Base-by-base conservation (phyloP, 37 sponge, comb jelly and placozoan species). In the Crambe crambe region DNA sequence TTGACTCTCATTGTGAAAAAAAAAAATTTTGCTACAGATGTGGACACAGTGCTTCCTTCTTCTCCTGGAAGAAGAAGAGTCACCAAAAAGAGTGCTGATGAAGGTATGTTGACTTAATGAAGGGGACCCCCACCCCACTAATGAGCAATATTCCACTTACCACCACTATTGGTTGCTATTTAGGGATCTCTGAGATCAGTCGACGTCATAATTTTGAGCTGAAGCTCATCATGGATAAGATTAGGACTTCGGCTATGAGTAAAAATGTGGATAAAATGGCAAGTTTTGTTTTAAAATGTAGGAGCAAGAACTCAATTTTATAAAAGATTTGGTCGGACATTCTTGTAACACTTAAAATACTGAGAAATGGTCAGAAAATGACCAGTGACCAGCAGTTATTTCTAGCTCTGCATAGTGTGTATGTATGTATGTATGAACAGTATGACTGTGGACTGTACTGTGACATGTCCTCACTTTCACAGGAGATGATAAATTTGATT, bases 1-100 rank as follows among this genome's bases (percentile, higher is more conserved):
- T 60, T 9, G 6, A 26, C 17, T n/a, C n/a, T n/a, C n/a, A n/a
- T 9, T 61, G 29, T 61, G 63, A 8, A 23, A 29, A 20, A 27
- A 29, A 23, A 5, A 29, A 61, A 9, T 26, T 36, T 30, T 34
- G 22, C 60, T 38, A 17, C 29, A 84, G 84, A 75, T 84, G 80
- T 86, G 67, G 86, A 86, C 42, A 78, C 63, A 43, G 73, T 86
- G 0, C 58, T 86, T 0, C 86, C 86, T 43, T 27, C 80, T n/a
- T 59, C 76, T 1, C 34, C 60, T 2, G 72, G 58, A 1, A 47
- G 70, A 63, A 76, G 76, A 38, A 44, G 79, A 70, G 77, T 71
- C 0, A 56, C 41, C 68, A 82, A 43, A 62, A 88, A 58, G 41
- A 62, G 69, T 15, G 8, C 20, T 59, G 82, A 82, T 20, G 81